Conservation (phyloP, 2,888 invertebrate species). For the Scaptomyza flava region DNA sequence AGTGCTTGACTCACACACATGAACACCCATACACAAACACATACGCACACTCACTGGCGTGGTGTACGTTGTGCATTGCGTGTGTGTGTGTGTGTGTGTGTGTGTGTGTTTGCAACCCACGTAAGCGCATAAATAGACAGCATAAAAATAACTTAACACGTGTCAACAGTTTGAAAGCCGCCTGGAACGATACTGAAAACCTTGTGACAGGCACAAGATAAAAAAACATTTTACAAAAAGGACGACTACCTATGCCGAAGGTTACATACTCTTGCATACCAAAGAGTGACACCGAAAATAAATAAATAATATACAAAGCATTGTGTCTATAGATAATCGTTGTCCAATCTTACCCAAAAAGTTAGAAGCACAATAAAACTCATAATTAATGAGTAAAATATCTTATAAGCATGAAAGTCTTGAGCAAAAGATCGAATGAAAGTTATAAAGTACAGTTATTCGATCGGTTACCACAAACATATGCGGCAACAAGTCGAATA, state of each 20-base stretch:
- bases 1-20: constrained; percentile 66
- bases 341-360: no score
- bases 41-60: constrained; percentile 12
- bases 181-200: constrained; percentile 49
- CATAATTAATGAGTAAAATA: no score
- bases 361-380: no score
- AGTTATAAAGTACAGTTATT: no score
- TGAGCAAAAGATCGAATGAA: no score
- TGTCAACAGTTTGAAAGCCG: constrained; percentile 77
- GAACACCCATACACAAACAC: constrained; percentile 9
- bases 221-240: neutral
- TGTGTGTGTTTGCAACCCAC: constrained; percentile 63
- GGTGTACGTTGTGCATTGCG: neutral
- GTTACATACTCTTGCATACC: neutral
- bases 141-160: constrained; percentile 82
- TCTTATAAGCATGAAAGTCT: no score
- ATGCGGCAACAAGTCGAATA: no score
- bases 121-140: constrained; percentile 77
- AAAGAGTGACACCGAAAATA: neutral
- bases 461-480: no score
- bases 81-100: no score
- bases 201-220: constrained; percentile 38
- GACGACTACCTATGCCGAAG: neutral
- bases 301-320: neutral
- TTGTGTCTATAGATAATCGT: neutral